Percentiles rank a stretch among this genome's conserved stretches.
phyloP scores from a whole-genome alignment of 2,888 invertebrate species.

The Proisotoma minuta region DNA sequence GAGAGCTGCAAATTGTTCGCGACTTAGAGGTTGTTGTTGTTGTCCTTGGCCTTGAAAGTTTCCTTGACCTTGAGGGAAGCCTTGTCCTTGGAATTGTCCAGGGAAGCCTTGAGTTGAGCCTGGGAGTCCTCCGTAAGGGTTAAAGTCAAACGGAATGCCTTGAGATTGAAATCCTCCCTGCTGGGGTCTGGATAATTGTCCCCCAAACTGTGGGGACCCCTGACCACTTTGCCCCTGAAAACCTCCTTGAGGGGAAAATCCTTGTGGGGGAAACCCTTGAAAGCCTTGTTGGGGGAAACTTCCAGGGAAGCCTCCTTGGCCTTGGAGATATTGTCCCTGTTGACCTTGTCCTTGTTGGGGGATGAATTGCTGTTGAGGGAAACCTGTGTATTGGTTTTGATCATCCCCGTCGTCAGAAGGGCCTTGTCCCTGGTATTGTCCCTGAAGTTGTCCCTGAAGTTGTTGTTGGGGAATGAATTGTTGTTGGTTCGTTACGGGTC shows the following conservation, averaged over 20 bases:
- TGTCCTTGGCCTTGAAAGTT: slow-evolving; percentile 7
- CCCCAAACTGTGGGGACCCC: neutral
- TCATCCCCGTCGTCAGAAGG: neutral
- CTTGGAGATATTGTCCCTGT: slow-evolving; percentile 5
- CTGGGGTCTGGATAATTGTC: neutral
- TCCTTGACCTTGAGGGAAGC: slow-evolving; percentile 2
- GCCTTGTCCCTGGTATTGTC: neutral
- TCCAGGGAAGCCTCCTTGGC: slow-evolving; percentile 15
- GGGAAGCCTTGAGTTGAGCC: slow-evolving; percentile 14
- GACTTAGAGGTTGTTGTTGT: slow-evolving; percentile 8
- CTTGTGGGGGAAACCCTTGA: slow-evolving; percentile 1
- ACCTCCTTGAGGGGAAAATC: slow-evolving; percentile 8
- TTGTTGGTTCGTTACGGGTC: neutral
- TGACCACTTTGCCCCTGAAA: neutral
- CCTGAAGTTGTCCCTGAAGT: slow-evolving; percentile 10
- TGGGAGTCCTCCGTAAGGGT: slow-evolving; percentile 2
- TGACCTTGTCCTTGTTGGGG: slow-evolving; percentile 2
- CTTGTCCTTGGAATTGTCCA: neutral
- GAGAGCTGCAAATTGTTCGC: neutral
- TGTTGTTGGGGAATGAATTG: too few species aligned
- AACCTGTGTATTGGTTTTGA: neutral
- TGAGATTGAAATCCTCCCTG: slow-evolving; percentile 1
- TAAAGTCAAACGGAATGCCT: slow-evolving; percentile 11
- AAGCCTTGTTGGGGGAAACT: slow-evolving; percentile 12
- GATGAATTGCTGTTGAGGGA: neutral